Evolutionary conservation across 2,113 vertebrate genomes (phyloP), one percentile per base, ranked within the genome.

Genomic region (Cheilinus undulatus): DNA sequence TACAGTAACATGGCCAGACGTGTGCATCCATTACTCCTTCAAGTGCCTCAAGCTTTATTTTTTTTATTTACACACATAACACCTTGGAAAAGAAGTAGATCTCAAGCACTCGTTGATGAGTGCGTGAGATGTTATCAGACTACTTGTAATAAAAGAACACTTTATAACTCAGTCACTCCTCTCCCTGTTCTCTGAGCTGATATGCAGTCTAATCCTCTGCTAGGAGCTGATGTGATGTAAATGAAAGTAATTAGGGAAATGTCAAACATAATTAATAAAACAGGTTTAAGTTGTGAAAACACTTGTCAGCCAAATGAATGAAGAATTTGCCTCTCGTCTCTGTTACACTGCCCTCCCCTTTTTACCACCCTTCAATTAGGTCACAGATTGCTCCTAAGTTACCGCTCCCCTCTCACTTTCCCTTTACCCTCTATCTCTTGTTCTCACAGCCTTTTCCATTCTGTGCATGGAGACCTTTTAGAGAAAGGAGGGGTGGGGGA

Each of bases 261-360:
- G 95, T 96, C 96, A 95, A 96, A 96, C 95, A 93, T 95, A 97
- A 97, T 97, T 97, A 97, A 96, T 96, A 96, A 95, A 96, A 95
- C 94, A 94, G 95, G 94, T 97, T 95, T 96, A 95, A 95, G 93
- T 94, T 96, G 94, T 94, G 96, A 96, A 96, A 96, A 96, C 96
- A 97, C 96, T 90, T 97, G 96, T 97, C 96, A 97, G 95, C 91
- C 91, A 94, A 95, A 96, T 96, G 95, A 95, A 96, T 96, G 95
- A 93, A 89, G 93, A 93, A 87, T 92, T 94, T 14, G 53, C 78
- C 12, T 48, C 73, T 36, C 80, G 91, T 88, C 86, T 87, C 85
- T 57, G 86, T 81, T 84, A 79, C 43, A 73, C 76, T 58, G 48
- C 56, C 73, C 87, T 46, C 52, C 88, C 81, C 76, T 84, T 90